Conservation (phyloP, 2,797 vertebrate genomes). For the Buphagus erythrorhynchus region DNA sequence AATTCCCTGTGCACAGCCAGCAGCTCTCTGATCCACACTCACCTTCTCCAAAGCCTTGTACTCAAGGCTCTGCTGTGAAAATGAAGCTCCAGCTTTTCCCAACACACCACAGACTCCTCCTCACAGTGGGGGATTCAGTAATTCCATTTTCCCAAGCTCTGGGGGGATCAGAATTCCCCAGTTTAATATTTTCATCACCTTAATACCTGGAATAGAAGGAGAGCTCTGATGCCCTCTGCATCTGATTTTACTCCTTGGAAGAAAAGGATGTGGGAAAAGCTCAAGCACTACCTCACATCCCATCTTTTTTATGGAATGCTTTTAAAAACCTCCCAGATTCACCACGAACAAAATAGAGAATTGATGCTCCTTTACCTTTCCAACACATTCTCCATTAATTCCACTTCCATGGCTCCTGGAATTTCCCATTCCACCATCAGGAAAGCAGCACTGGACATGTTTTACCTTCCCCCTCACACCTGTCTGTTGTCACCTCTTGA, state of each 20-base stretch:
- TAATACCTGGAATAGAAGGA: not conserved
- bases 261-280: not conserved
- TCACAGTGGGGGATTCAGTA: not conserved
- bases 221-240: not conserved
- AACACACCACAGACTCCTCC: not conserved
- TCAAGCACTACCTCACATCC: not conserved
- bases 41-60: not conserved
- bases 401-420: not conserved
- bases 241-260: not conserved
- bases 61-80: not conserved
- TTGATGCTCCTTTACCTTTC: not conserved
- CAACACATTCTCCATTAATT: not conserved
- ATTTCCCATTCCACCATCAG: not conserved
- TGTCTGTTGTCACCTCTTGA: not conserved
- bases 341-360: accelerated
- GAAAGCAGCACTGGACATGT: not conserved
- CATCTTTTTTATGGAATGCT: not conserved
- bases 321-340: not conserved
- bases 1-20: not conserved
- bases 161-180: not conserved
- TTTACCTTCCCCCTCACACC: not conserved
- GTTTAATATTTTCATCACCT: not conserved
- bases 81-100: not conserved
- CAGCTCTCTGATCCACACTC: not conserved
- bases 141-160: not conserved